Evolutionary conservation across 2,888 invertebrate genomes (phyloP).

Genomic region (Macrophya annulata): DNA sequence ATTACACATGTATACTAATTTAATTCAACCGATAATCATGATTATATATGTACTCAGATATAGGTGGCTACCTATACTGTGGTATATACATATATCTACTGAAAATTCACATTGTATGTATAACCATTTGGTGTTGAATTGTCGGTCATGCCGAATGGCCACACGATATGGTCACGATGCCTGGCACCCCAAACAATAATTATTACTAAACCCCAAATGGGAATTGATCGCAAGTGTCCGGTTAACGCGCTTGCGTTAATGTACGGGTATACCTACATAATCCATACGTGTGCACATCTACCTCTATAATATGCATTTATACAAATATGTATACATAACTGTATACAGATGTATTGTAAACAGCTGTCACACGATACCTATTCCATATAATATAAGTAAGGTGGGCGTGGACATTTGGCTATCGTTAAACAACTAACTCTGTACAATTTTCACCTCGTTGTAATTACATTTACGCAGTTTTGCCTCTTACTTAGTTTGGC

Average conservation of each 20-base stretch:
- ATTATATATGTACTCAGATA: background rate
- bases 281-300: background rate
- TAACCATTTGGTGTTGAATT: slow-evolving; percentile 28
- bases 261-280: background rate
- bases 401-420: background rate
- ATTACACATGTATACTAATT: background rate
- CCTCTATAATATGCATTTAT: background rate
- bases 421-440: background rate
- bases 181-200: slow-evolving; percentile 34
- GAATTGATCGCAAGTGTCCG: slow-evolving; percentile 47
- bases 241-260: background rate
- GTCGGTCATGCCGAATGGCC: slow-evolving; percentile 23
- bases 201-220: slow-evolving; percentile 32
- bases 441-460: slow-evolving; percentile 6
- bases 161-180: slow-evolving; percentile 20
- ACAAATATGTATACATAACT: background rate
- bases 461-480: background rate
- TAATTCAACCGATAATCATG: background rate
- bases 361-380: background rate
- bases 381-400: background rate
- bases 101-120: background rate
- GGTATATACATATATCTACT: background rate
- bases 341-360: background rate
- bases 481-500: background rate
- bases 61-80: background rate